These are phyloP conservation scores for Thunnus thynnus DNA, from an alignment of 2,113 vertebrate species.

Conservation along the genomic window DNA sequence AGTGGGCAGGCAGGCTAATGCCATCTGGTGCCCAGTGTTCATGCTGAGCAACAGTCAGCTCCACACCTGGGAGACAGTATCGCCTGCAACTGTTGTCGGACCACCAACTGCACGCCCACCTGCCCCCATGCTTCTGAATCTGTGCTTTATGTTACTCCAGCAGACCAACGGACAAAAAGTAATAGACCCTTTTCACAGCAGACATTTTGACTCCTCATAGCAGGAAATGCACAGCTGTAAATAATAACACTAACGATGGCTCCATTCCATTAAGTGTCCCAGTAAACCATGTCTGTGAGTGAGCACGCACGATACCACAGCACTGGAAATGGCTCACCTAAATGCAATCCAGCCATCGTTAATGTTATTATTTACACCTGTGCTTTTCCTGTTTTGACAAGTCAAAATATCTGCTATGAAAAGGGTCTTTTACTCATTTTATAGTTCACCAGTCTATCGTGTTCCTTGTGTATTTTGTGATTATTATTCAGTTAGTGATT, in stretches of 20 bases:
- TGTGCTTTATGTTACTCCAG: conserved; percentile 2
- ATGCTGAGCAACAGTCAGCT: conserved; percentile 70
- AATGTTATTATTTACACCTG: no score
- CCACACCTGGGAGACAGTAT: conserved; percentile 75
- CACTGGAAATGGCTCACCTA: no score
- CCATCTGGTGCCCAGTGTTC: conserved; percentile 76
- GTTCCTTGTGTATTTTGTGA: not conserved
- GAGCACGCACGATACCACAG: no score
- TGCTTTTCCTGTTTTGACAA: no score
- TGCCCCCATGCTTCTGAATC: conserved; percentile 50
- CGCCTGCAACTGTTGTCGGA: conserved; percentile 68
- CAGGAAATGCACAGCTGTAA: no score
- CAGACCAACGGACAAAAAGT: not conserved
- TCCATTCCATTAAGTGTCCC: no score
- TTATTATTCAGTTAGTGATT: not conserved
- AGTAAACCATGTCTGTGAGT: no score
- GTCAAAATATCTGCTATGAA: no score
- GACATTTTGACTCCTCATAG: no score
- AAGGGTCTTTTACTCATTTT: not conserved
- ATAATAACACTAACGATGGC: no score
- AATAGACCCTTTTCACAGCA: no score
- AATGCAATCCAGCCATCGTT: no score
- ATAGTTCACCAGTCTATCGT: conserved; percentile 1
- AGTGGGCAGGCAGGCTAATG: conserved; percentile 35
- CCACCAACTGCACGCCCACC: conserved; percentile 75